Percentiles rank a stretch among this genome's conserved stretches.
phyloP scores from a whole-genome alignment of 2,888 invertebrate species.

The Lapara coniferarum region DNA sequence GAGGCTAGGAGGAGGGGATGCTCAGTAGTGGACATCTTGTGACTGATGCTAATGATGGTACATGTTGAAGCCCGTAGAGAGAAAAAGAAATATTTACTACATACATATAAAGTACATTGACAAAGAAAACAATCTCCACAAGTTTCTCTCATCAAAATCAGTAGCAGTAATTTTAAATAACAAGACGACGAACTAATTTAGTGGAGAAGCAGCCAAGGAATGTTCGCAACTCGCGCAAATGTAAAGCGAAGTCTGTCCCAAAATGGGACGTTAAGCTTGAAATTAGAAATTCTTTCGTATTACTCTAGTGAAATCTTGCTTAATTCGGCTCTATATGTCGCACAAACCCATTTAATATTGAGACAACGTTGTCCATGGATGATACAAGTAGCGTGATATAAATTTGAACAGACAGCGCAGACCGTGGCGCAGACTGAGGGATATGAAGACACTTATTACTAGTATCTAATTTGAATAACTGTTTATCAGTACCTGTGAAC shows the following conservation, averaged over 20 bases:
- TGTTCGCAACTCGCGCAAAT: neutral
- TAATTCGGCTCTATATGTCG: neutral
- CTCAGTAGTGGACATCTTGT: too few relatives aligned
- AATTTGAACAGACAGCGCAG: neutral
- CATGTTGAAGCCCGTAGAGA: too few relatives aligned
- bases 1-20: too few relatives aligned
- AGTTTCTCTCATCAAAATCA: neutral
- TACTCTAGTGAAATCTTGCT: constrained; percentile 21
- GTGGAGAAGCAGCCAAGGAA: constrained; percentile 1
- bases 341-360: constrained; percentile 3
- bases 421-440: too few relatives aligned
- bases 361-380: neutral
- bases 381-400: neutral
- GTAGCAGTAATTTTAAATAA: neutral
- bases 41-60: too few relatives aligned
- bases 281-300: constrained; percentile 22
- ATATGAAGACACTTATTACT: too few relatives aligned
- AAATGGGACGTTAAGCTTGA: constrained; percentile 6
- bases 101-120: too few relatives aligned
- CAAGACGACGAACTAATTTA: neutral
- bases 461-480: too few relatives aligned
- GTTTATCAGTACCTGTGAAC: too few relatives aligned
- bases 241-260: constrained; percentile 5
- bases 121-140: too few relatives aligned
- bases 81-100: too few relatives aligned